phyloP scores from a whole-genome alignment of 2,113 vertebrate species.

The Dipodomys ordii region DNA sequence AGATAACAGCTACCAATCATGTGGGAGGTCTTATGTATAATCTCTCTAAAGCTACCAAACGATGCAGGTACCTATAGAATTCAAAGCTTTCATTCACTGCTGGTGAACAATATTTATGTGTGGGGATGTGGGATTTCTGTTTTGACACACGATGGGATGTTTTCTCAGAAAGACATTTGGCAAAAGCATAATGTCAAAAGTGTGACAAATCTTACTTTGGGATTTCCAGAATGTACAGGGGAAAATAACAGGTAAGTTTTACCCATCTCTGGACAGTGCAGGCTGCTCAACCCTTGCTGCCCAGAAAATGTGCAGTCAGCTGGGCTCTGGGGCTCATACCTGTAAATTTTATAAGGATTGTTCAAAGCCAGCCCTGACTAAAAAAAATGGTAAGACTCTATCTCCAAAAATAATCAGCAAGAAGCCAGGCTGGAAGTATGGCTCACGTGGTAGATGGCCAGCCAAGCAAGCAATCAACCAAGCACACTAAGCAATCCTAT shows the following conservation, averaged over 20 bases:
- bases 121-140: conserved; percentile 34
- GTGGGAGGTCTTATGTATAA: not conserved
- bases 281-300: accelerated
- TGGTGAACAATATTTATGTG: conserved; percentile 48
- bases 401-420: too few relatives aligned
- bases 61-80: not conserved
- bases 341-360: too few relatives aligned
- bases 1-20: not conserved
- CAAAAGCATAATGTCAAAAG: not conserved
- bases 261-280: not conserved
- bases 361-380: too few relatives aligned
- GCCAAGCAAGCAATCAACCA: too few relatives aligned
- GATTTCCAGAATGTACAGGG: not conserved
- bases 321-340: too few relatives aligned
- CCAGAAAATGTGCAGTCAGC: not conserved
- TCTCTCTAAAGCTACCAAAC: conserved; percentile 43
- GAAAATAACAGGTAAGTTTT: not conserved
- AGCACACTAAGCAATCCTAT: too few relatives aligned
- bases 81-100: conserved; percentile 53
- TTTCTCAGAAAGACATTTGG: conserved; percentile 50
- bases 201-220: not conserved
- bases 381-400: too few relatives aligned
- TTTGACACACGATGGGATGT: conserved; percentile 11
- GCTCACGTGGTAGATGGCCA: too few relatives aligned
- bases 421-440: too few relatives aligned